Base-by-base conservation (phyloP, 2,113 vertebrate species). In the Notiomystis cincta region DNA sequence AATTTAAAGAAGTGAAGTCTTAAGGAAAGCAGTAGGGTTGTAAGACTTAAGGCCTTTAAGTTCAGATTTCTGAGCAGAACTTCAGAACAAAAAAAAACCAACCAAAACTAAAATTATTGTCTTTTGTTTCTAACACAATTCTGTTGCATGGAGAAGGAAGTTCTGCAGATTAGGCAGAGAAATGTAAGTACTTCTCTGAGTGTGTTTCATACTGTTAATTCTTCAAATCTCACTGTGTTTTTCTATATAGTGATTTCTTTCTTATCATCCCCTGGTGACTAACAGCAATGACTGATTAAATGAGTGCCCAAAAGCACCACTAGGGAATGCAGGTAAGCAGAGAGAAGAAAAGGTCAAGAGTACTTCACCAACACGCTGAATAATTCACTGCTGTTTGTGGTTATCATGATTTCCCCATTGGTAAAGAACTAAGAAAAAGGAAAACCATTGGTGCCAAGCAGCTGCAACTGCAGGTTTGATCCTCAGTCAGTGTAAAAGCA, bases 341-440 rank as follows among this genome's bases (percentile, higher is more conserved):
- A 78, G 79, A 56, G 58, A 93, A 72, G 73, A 33, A 71, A 94
- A 91, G 60, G 76, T 89, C 87, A 87, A 87, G 48, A 70, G n/a
- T 38, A 65, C 66, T 93, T 40, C 67, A 81, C 64, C 35, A 64
- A 38, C 10, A 24, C 1, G 0, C 37, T 82, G 60, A 71, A 91
- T 70, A 87, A 78, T 51, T 64, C 60, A 54, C 47, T 66, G 42
- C 38, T 71, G 24, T 78, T 75, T 66, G 51, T 85, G n/a, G 47
- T 69, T 78, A 71, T 60, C 31, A 33, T 45, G 25, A 81, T 35
- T 89, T 64, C 48, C 37, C 30, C 31, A 38, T 69, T 93, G 40
- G 4, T 25, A 58, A 45, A 69, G 53, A 82, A 35, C 9, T 25
- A 4, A 15, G 27, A 2, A 16, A 67, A 78, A 64, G 40, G 38